Percentiles rank a stretch among this genome's conserved stretches.
Evolutionary conservation across 2,888 invertebrate species (phyloP).

Genomic region (Ophioninae sp.): DNA sequence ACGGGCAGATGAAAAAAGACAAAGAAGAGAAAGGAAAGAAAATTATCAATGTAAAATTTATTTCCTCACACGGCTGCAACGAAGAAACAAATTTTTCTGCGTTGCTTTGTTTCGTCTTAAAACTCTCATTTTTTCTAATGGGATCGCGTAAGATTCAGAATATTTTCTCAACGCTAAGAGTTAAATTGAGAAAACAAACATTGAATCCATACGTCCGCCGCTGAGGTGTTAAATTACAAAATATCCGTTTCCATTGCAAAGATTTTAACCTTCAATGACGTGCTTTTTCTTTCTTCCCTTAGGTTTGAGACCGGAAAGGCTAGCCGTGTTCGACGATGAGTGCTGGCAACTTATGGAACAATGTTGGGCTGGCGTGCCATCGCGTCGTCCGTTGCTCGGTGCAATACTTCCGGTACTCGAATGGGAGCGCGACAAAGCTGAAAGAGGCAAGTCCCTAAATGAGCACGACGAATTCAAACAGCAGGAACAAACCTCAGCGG

Average conservation of each 20-base stretch:
- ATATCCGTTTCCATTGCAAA: background rate
- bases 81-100: too few relatives aligned
- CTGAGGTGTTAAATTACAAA: background rate
- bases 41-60: too few relatives aligned
- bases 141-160: too few relatives aligned
- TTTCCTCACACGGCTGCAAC: too few relatives aligned
- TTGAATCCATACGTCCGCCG: background rate
- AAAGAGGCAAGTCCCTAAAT: conserved; percentile 74
- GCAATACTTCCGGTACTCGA: conserved; percentile 88
- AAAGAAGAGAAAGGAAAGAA: too few relatives aligned
- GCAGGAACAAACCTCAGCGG: conserved; percentile 65
- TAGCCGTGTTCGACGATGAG: conserved; percentile 88
- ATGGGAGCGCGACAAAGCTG: conserved; percentile 80
- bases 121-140: too few relatives aligned
- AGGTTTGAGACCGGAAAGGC: conserved; percentile 92
- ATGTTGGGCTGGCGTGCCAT: conserved; percentile 91
- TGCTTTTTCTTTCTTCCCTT: conserved; percentile 55
- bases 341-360: conserved; percentile 93
- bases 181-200: background rate
- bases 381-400: conserved; percentile 89
- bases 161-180: too few relatives aligned
- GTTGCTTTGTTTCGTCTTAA: too few relatives aligned
- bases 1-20: too few relatives aligned
- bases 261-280: background rate
- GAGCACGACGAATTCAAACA: conserved; percentile 66